A percentile compares a stretch with the other conserved stretches of the same genome.
Evolutionary conservation across 1,140 invertebrate genomes (phyloP).

Genomic region (Pseudomyrmex flavicornis): DNA sequence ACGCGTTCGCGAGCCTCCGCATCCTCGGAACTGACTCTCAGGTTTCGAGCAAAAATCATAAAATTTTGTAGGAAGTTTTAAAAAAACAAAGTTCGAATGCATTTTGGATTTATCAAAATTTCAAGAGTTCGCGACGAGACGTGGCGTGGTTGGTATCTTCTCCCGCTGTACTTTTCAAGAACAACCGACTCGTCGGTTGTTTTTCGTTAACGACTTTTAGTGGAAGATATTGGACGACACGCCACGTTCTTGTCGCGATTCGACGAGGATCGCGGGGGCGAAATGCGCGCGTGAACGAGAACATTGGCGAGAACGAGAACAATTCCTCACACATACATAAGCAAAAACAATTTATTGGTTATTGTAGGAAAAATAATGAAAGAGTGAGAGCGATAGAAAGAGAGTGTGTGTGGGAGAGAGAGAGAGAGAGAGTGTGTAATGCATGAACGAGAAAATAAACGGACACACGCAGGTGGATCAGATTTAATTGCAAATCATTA

Average conservation of each 20-base stretch:
- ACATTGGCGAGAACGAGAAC: constrained; percentile 70
- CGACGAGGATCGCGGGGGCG: constrained; percentile 40
- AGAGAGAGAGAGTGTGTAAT: constrained; percentile 28
- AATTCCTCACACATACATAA: constrained; percentile 76
- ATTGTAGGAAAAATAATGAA: constrained; percentile 45
- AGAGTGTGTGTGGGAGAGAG: not conserved
- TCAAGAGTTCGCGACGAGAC: not conserved
- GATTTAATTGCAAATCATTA: constrained; percentile 76
- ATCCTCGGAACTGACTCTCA: constrained; percentile 21
- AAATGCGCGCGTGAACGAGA: constrained; percentile 66
- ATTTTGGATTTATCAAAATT: not conserved
- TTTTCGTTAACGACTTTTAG: not conserved
- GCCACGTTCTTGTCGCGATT: not conserved
- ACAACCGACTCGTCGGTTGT: no score
- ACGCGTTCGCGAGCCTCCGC: constrained; percentile 58
- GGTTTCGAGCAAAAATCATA: not conserved
- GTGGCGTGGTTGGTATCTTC: not conserved
- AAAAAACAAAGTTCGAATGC: not conserved
- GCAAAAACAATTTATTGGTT: constrained; percentile 54
- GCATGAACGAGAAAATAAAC: constrained; percentile 51
- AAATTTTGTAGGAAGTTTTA: not conserved
- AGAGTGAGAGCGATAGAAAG: constrained; percentile 10
- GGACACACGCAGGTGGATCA: constrained; percentile 58
- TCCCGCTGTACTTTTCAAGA: not conserved
- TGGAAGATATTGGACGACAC: not conserved